phyloP scores from a whole-genome alignment of 1,140 invertebrate genomes.

The Drosophila punjabiensis region DNA sequence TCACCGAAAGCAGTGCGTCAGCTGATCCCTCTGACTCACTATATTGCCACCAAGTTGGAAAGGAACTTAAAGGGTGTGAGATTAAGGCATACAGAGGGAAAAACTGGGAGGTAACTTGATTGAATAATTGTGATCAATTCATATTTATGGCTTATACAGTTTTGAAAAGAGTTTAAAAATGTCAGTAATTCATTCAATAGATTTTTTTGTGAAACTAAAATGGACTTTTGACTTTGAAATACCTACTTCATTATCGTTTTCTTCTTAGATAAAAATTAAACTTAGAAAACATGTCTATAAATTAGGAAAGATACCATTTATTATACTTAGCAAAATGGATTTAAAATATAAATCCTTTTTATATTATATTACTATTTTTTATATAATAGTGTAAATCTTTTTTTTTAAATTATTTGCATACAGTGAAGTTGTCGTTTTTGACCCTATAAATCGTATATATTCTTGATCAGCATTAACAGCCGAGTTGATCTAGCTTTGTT shows the following conservation, averaged over 20 bases:
- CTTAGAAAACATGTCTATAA: neutral
- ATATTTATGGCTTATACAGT: neutral
- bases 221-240: neutral
- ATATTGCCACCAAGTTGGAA: constrained; percentile 17
- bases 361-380: neutral
- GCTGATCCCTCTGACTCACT: constrained; percentile 48
- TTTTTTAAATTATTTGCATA: too few relatives aligned
- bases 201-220: neutral
- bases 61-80: neutral
- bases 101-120: neutral
- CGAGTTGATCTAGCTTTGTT: too few relatives aligned
- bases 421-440: too few relatives aligned
- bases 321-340: neutral
- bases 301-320: neutral
- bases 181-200: neutral
- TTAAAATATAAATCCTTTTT: neutral
- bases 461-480: too few relatives aligned
- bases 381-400: too few relatives aligned
- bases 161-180: neutral
- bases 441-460: too few relatives aligned
- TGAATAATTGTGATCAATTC: neutral
- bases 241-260: neutral
- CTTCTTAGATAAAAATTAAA: neutral
- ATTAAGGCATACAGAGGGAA: neutral
- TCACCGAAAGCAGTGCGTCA: constrained; percentile 53